Evolutionary conservation across 2,888 invertebrate genomes (phyloP), one percentile per base, ranked within the genome.

Genomic region (Biston betularia): DNA sequence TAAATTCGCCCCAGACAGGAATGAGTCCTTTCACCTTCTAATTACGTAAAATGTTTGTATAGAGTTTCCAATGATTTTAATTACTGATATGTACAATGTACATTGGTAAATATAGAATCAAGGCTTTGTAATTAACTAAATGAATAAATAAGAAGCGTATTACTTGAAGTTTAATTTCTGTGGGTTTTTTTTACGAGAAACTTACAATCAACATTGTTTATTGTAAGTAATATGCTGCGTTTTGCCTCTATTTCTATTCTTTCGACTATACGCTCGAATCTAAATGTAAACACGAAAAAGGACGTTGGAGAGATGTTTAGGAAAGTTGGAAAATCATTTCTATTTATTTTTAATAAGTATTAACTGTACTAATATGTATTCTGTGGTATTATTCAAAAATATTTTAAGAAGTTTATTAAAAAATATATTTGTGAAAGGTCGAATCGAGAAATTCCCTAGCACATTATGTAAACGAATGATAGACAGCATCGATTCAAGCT

Each of bases 21-120:
- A 54, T 45, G 35, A 45, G 55, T 55, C 49, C 48, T 40, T 53
- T 40, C 40, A 49, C 12, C 58, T 58, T 56, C 33, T 45, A 55
- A 42, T 53, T 45, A 40, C 15, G 15, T 34, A 49, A 57, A 38
- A 40, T n/a, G n/a, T 34, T 7, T 11, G n/a, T 44, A 15, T 33
- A 33, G 33, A 38, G 40, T 53, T 53, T 6, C 15, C 46, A 44
- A 24, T 6, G 44, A 45, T 45, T 54, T 45, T 33, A 53, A 38
- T 54, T 15, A 42, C 35, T 3, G 24, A 34, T 12, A 49, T 33
- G 5, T 49, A 49, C 4, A 0, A 24, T 11, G 34, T 50, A 24
- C 24, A 24, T 24, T 2, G 24, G 24, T 50, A 24, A 49, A 34
- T 6, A 14, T 38, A 10, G 15, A 54, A 24, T 7, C 10, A 54